Evolutionary conservation across 2,797 vertebrate genomes (phyloP), one percentile per base, ranked within the genome.

Genomic region (Zalophus californianus): DNA sequence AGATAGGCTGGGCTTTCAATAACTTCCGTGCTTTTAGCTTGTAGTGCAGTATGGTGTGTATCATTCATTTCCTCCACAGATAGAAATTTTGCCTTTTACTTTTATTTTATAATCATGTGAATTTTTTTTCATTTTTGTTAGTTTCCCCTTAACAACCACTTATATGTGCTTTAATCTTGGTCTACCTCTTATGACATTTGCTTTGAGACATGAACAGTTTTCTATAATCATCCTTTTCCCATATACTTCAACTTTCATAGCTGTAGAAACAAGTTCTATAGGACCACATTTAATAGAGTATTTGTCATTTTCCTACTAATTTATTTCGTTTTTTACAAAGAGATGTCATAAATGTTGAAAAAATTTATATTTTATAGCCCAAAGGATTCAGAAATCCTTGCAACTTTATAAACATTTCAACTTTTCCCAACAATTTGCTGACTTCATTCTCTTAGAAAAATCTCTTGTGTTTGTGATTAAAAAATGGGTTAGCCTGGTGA

Each of bases 361-460:
- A 86, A 86, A 70, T 16, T 29, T 44, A n/a, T 56, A 48, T 38
- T 21, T 75, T 86, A 68, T 29, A 52, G 11, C 3, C 23, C 35
- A 77, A 82, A 85, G 15, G 16, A 82, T 15, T 41, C 11, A 89
- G 60, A 56, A 80, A 70, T 54, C 1, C 41, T 75, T 86, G 52
- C 4, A 82, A 0, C 1, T 77, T 91, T 86, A 10, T 77, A 86
- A 90, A 52, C 44, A 79, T 7, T 32, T 77, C 66, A 91, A 29
- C 10, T n/a, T 16, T 29, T 85, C 32, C 60, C 77, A 64, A 56
- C 91, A 86, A 75, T 82, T 35, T 70, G 38, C 5, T 66, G 29
- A 60, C 41, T 73, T 10, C 8, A 20, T 87, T 83, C 93, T 85
- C 64, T 84, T 85, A 80, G n/a, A 52, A n/a, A 84, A 91, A 94